These are phyloP conservation scores for Alcis repandata DNA, from an alignment of 2,888 invertebrate genomes.

Conservation along the genomic window DNA sequence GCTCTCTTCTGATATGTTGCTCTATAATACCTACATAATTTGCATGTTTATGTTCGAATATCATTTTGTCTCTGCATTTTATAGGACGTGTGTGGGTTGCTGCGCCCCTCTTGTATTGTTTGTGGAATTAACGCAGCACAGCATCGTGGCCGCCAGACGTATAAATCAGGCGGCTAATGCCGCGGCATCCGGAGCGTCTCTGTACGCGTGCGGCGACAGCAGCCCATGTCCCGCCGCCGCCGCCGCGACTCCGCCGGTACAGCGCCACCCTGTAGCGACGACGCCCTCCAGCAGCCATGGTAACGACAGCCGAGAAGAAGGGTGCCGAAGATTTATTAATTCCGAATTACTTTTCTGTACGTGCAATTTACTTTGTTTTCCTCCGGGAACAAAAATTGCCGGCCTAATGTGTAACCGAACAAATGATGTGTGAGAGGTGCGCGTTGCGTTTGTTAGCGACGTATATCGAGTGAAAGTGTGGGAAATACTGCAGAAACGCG, in stretches of 20 bases:
- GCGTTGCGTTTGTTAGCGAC: slow-evolving; percentile 23
- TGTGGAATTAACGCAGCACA: slow-evolving; percentile 73
- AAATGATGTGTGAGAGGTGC: slow-evolving; percentile 36
- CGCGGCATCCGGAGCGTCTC: slow-evolving; percentile 80
- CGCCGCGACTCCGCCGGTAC: slow-evolving; percentile 40
- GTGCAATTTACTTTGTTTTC: slow-evolving; percentile 46
- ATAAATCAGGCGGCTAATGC: slow-evolving; percentile 84
- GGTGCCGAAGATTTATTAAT: slow-evolving; percentile 77
- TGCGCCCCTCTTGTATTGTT: slow-evolving; percentile 70
- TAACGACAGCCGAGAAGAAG: slow-evolving; percentile 68
- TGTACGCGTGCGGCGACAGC: slow-evolving; percentile 65
- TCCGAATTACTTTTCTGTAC: slow-evolving; percentile 67
- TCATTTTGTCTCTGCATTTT: slow-evolving; percentile 54
- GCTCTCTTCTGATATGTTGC: slow-evolving; percentile 63
- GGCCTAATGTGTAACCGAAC: slow-evolving; percentile 25
- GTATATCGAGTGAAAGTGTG: slow-evolving; percentile 44
- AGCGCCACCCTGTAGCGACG: slow-evolving; percentile 16
- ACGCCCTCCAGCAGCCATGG: slow-evolving; percentile 46
- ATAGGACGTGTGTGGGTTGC: slow-evolving; percentile 55
- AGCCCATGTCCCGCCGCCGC: slow-evolving; percentile 59
- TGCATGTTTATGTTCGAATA: slow-evolving; percentile 68
- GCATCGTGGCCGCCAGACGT: slow-evolving; percentile 77
- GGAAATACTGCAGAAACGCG: slow-evolving; percentile 38
- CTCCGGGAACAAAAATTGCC: slow-evolving; percentile 25
- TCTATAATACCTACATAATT: slow-evolving; percentile 58